phyloP scores from a whole-genome alignment of 2,113 vertebrate genomes.

The Nothocercus nigrocapillus region DNA sequence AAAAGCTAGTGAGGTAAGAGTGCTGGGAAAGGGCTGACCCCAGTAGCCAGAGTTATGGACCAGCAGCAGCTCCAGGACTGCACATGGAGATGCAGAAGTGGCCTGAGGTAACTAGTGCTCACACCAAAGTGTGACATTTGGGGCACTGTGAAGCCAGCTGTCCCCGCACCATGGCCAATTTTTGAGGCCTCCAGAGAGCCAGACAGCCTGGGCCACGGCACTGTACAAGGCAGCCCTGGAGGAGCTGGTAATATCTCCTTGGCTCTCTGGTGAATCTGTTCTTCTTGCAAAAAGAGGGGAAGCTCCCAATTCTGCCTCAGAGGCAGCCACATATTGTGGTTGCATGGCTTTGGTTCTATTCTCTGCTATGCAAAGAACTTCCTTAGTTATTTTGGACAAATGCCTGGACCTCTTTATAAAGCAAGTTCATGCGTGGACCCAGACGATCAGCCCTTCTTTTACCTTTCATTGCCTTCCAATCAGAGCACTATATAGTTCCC shows the following conservation, averaged over 20 bases:
- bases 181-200: not conserved
- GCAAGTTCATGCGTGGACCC: not conserved
- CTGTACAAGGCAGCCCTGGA: too few species aligned
- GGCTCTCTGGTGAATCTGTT: not conserved
- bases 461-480: not conserved
- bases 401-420: not conserved
- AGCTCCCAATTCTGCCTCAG: not conserved
- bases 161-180: fast-evolving
- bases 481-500: not conserved
- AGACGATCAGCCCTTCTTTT: not conserved
- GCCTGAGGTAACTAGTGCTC: not conserved
- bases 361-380: not conserved
- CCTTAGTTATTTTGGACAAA: not conserved
- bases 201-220: not conserved
- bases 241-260: not conserved
- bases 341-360: not conserved
- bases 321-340: not conserved
- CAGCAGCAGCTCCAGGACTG: not conserved
- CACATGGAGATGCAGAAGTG: not conserved
- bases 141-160: fast-evolving
- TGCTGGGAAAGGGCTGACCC: not conserved
- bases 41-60: not conserved
- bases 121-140: too few species aligned
- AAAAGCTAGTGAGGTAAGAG: not conserved
- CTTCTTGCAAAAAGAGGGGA: not conserved